phyloP scores from a whole-genome alignment of 2,888 invertebrate genomes.

The Mimachlamys varia region DNA sequence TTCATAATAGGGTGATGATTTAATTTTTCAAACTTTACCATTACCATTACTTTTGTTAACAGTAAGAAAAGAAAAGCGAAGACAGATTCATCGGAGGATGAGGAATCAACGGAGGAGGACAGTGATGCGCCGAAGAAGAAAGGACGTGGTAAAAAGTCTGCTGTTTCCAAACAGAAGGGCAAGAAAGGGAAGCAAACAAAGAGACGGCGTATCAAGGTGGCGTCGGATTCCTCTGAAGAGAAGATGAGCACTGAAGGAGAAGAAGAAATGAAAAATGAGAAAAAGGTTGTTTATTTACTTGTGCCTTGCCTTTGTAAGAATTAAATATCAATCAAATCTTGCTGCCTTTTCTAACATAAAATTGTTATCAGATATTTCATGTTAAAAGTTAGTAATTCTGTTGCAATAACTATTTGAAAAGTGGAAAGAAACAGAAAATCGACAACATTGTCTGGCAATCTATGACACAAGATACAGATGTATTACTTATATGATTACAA shows the following conservation, averaged over 20 bases:
- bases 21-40: not conserved
- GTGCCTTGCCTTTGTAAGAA: not conserved
- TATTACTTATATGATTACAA: no score
- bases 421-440: no score
- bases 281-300: not conserved
- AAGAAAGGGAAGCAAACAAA: conserved; percentile 63
- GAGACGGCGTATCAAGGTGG: conserved; percentile 63
- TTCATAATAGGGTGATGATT: not conserved
- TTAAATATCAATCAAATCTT: no score
- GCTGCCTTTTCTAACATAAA: no score
- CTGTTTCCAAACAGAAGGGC: conserved; percentile 51
- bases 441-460: no score
- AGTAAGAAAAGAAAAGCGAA: conserved; percentile 57
- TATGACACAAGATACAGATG: no score
- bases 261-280: conserved; percentile 57
- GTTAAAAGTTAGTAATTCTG: no score
- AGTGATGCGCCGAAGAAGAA: conserved; percentile 54
- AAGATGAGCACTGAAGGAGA: conserved; percentile 57
- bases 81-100: conserved; percentile 45
- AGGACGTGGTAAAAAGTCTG: conserved; percentile 56
- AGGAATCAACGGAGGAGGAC: conserved; percentile 53
- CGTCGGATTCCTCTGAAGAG: conserved; percentile 63
- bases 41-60: conserved; percentile 18
- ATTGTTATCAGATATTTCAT: no score
- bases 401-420: no score